A percentile compares a stretch with the other conserved stretches of the same genome.
Conservation (phyloP, 2,113 vertebrate species). For the Takifugu flavidus region DNA sequence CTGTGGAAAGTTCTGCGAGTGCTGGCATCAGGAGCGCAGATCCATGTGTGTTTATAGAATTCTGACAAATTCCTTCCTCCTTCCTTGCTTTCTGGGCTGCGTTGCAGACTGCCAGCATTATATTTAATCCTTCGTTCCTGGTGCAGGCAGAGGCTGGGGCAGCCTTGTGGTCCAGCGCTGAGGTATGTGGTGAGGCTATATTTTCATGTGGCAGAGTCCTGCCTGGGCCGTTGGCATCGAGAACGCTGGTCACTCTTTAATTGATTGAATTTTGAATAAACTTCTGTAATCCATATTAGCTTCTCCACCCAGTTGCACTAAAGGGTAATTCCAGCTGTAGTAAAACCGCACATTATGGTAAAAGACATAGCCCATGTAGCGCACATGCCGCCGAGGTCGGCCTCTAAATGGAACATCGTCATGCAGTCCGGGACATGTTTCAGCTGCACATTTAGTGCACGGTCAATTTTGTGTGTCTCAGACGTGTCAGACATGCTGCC, state of each 20-base stretch:
- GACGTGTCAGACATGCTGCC: too few species aligned
- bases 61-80: constrained; percentile 75
- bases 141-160: constrained; percentile 28
- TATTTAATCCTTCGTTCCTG: constrained; percentile 66
- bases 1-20: constrained; percentile 63
- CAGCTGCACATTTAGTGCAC: too few species aligned
- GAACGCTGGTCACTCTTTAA: constrained; percentile 44
- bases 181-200: constrained; percentile 49
- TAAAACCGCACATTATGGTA: too few species aligned
- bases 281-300: constrained; percentile 9
- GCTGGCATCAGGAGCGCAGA: constrained; percentile 52
- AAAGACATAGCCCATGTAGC: too few species aligned
- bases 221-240: constrained; percentile 39
- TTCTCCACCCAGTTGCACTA: constrained; percentile 3
- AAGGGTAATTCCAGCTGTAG: too few species aligned
- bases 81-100: constrained; percentile 43
- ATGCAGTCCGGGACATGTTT: too few species aligned
- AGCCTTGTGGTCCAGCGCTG: constrained; percentile 14
- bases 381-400: too few species aligned
- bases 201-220: constrained; percentile 43
- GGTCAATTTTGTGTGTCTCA: too few species aligned
- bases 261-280: constrained; percentile 47
- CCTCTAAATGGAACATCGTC: too few species aligned
- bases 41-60: constrained; percentile 73
- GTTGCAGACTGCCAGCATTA: constrained; percentile 63